Evolutionary conservation across 2,797 vertebrate genomes (phyloP).

Genomic region (Syndactyla subalaris): DNA sequence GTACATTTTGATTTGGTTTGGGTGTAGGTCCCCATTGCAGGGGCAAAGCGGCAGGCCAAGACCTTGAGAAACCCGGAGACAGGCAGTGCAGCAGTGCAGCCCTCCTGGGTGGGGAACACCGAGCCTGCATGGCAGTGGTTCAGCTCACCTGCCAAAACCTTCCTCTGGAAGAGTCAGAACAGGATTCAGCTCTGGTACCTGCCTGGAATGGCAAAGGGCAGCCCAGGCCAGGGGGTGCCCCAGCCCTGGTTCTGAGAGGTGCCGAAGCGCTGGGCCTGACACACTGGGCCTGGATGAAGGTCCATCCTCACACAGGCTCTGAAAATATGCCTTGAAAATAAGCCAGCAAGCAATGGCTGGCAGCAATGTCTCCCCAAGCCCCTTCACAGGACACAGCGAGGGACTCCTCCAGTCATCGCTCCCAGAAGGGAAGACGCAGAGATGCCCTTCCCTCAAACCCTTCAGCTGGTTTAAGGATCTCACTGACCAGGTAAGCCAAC

Average conservation of each 20-base stretch:
- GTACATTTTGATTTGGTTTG: neutral
- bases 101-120: accelerated
- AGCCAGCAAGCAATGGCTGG: neutral
- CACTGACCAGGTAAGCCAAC: neutral
- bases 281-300: neutral
- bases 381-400: accelerated
- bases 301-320: neutral
- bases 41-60: neutral
- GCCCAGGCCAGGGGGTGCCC: neutral
- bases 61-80: neutral
- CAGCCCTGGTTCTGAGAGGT: neutral
- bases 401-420: neutral
- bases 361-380: neutral
- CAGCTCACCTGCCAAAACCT: neutral
- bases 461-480: neutral
- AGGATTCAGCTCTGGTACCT: accelerated
- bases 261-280: accelerated
- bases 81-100: accelerated
- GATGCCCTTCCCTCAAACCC: neutral
- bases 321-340: neutral
- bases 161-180: neutral
- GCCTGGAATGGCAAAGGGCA: neutral
- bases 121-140: neutral
- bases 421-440: neutral
- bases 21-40: accelerated